phyloP scores from a whole-genome alignment of 2,888 invertebrate species.

The Eristalinus aeneus region DNA sequence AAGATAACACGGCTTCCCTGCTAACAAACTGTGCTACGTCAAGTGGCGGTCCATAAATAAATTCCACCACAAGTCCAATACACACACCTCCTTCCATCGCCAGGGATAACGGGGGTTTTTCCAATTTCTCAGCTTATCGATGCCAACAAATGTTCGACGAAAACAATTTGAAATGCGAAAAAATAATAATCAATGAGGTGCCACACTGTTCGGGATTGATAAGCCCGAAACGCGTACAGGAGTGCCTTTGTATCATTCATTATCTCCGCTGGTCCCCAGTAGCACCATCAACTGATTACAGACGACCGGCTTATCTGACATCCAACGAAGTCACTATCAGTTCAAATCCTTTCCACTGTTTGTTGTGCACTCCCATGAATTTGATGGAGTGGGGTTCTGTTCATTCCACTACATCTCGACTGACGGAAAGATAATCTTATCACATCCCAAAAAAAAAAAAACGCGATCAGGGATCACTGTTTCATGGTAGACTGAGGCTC shows the following conservation, averaged over 20 bases:
- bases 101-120: background rate
- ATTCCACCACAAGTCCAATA: background rate
- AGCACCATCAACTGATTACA: slow-evolving; percentile 12
- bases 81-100: background rate
- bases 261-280: background rate
- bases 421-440: slow-evolving; percentile 51
- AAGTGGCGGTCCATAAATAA: background rate
- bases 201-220: background rate
- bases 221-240: background rate
- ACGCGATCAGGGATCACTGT: slow-evolving; percentile 15
- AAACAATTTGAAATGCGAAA: slow-evolving; percentile 16
- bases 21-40: background rate
- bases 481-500: slow-evolving; percentile 25
- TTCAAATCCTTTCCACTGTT: slow-evolving; percentile 23
- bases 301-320: slow-evolving; percentile 8
- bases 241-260: slow-evolving; percentile 14
- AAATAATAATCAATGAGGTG: slow-evolving; percentile 7
- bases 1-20: background rate
- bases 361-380: background rate
- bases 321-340: slow-evolving; percentile 26
- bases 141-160: slow-evolving; percentile 2
- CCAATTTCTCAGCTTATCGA: slow-evolving; percentile 7
- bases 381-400: background rate
- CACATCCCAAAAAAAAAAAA: slow-evolving; percentile 44
- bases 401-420: background rate